These are phyloP conservation scores for Dicrurus megarhynchus DNA, from an alignment of 2,113 vertebrate species.

Conservation along the genomic window DNA sequence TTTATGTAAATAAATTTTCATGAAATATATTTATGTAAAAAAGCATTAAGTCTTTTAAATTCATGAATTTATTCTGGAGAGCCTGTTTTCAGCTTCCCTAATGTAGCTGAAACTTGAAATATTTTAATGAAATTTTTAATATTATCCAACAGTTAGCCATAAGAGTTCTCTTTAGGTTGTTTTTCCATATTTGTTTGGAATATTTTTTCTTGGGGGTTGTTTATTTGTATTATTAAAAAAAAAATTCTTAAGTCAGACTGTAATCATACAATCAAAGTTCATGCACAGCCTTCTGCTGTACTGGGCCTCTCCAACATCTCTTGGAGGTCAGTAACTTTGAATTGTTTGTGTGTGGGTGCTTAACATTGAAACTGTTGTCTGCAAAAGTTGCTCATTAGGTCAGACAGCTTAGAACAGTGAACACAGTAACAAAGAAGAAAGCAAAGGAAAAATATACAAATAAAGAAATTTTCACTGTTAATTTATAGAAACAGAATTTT, in stretches of 20 bases:
- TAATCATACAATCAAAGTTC: background rate
- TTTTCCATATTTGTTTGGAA: background rate
- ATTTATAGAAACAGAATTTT: background rate
- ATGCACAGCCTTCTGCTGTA: background rate
- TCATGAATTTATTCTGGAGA: background rate
- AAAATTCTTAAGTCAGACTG: background rate
- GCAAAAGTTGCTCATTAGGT: background rate
- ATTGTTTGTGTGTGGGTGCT: background rate
- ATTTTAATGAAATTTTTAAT: background rate
- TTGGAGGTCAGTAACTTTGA: background rate
- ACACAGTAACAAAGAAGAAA: background rate
- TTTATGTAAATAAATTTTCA: background rate
- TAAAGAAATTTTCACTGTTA: background rate
- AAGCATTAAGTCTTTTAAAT: background rate
- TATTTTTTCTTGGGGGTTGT: background rate
- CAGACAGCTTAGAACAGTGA: background rate
- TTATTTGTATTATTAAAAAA: background rate
- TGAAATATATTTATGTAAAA: background rate
- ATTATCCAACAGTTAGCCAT: background rate
- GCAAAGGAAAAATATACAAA: background rate
- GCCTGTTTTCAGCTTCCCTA: background rate
- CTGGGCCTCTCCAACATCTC: background rate
- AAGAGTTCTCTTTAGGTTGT: background rate
- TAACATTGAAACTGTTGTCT: background rate
- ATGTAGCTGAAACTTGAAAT: background rate